phyloP scores from a whole-genome alignment of 2,113 vertebrate genomes.

The Peucedramus taeniatus region DNA sequence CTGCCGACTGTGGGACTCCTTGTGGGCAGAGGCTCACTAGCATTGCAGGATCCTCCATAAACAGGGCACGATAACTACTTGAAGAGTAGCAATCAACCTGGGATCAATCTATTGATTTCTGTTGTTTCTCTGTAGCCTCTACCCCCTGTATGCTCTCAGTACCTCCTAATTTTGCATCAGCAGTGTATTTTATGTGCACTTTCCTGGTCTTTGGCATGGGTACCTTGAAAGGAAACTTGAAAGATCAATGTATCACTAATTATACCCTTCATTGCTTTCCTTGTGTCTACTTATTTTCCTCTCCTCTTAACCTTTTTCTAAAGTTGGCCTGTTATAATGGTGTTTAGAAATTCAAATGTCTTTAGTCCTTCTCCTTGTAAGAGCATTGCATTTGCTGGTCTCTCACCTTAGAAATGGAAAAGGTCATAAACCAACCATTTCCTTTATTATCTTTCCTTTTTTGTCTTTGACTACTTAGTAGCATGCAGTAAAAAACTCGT shows the following conservation, averaged over 20 bases:
- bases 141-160: neutral
- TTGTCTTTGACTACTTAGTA: neutral
- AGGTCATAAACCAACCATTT: neutral
- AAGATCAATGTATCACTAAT: neutral
- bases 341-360: neutral
- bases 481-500: neutral
- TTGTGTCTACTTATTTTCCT: neutral
- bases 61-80: accelerated
- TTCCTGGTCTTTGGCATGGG: neutral
- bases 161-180: neutral
- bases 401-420: neutral
- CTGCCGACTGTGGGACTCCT: neutral
- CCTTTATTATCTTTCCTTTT: neutral
- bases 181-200: neutral
- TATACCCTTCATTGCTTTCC: neutral
- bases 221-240: neutral
- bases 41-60: neutral
- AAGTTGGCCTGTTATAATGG: neutral
- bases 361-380: neutral
- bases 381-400: neutral
- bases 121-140: neutral
- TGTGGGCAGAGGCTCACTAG: accelerated
- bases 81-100: neutral
- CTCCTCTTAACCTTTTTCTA: neutral
- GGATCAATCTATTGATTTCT: neutral